Evolutionary conservation across 2,113 vertebrate species (phyloP), one percentile per base, ranked within the genome.

Genomic region (Ursus arctos): DNA sequence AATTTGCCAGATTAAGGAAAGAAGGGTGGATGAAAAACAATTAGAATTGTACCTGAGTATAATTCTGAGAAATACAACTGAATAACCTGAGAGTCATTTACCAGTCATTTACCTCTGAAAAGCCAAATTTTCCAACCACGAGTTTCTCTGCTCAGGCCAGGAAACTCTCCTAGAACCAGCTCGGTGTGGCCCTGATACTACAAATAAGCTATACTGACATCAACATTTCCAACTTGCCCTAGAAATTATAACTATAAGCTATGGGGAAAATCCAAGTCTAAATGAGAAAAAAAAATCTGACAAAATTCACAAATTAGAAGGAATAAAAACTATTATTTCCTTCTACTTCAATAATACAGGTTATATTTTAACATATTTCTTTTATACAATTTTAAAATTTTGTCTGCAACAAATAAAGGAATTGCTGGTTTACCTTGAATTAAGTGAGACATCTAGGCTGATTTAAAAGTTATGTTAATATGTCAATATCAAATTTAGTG

Each of bases 261-360:
- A 36, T 6, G 28, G 22, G 65, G n/a, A 63, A 91, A 83, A 63
- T n/a, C 24, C 31, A 47, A 36, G 33, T 47, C 47, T 65, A 80
- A 88, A 84, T 55, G 2, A 43, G 6, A 19, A 61, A 31, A 40
- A 71, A 18, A 47, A 59, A 10, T 40, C 28, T 61, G 2, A 8
- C 72, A 22, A 65, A 85, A 79, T 65, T 85, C 28, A 47, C 19
- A 94, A 85, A 86, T 40, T 76, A 59, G 69, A 65, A 72, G 22
- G 28, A 94, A 63, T 33, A 80, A 80, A 86, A 65, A 80, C 1
- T 61, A 85, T 87, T 87, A 82, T 92, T 80, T 88, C 61, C 72
- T 97, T 89, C 71, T 95, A 57, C 6, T 77, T 8, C 51, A 16
- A 86, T 0, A 21, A 63, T 9, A 36, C 19, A 15, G 43, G 33